Percentiles rank a stretch among this genome's conserved stretches.
Conservation (phyloP, 2,888 invertebrate genomes). For the Lissonota sp. region DNA sequence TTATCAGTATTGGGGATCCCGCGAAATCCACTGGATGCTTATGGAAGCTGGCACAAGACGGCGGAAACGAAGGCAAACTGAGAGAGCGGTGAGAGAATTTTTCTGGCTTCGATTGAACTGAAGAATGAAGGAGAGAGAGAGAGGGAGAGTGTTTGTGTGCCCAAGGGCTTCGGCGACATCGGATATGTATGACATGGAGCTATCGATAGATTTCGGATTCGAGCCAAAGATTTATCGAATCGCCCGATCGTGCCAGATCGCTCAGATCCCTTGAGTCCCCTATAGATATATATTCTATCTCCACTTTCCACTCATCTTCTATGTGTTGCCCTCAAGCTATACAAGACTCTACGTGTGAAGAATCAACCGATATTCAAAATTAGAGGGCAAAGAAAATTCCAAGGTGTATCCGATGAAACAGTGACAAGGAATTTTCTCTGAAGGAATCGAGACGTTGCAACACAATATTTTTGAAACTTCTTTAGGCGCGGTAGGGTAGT, state of each 20-base stretch:
- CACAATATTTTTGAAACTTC: no score
- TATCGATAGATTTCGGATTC: slow-evolving; percentile 77
- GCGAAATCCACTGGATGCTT: slow-evolving; percentile 12
- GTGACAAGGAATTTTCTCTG: background rate
- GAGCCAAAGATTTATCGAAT: slow-evolving; percentile 75
- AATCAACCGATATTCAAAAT: slow-evolving; percentile 38
- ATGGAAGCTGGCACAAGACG: slow-evolving; percentile 23
- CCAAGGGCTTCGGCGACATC: slow-evolving; percentile 71
- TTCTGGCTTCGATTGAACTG: slow-evolving; percentile 30
- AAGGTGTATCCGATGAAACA: background rate
- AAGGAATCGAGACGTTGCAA: background rate
- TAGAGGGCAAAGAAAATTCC: slow-evolving; percentile 11
- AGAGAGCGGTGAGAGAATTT: slow-evolving; percentile 53
- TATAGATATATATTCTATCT: slow-evolving; percentile 60
- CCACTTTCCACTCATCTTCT: slow-evolving; percentile 33
- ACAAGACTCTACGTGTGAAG: slow-evolving; percentile 19
- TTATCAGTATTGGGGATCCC: slow-evolving; percentile 29
- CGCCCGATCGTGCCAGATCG: slow-evolving; percentile 77
- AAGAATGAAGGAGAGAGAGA: slow-evolving; percentile 45
- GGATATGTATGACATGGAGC: slow-evolving; percentile 79
- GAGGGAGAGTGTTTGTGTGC: slow-evolving; percentile 35
- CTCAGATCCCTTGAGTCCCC: slow-evolving; percentile 72
- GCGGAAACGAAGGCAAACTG: slow-evolving; percentile 9
- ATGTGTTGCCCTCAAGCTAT: slow-evolving; percentile 6
- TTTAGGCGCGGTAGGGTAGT: no score